phyloP scores from a whole-genome alignment of 2,797 vertebrate genomes.

The Hoplostethus atlanticus region DNA sequence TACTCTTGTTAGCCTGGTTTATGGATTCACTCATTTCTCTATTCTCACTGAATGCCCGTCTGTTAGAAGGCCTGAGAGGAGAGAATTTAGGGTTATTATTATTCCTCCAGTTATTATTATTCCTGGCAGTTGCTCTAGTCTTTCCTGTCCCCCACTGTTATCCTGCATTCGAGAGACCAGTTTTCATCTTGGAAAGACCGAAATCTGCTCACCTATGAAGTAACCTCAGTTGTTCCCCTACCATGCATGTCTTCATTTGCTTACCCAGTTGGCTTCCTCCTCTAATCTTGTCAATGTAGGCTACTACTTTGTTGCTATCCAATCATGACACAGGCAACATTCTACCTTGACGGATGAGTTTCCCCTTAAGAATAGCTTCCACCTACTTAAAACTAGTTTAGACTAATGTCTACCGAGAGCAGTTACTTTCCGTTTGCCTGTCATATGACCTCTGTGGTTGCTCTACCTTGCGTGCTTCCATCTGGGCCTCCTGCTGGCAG shows the following conservation, averaged over 20 bases:
- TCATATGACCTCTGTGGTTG: not conserved
- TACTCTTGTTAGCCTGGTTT: conserved; percentile 4
- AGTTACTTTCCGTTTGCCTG: conserved; percentile 6
- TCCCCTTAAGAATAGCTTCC: not conserved
- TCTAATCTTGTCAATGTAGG: not conserved
- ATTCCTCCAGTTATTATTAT: no score
- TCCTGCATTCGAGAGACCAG: not conserved
- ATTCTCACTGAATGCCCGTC: not conserved
- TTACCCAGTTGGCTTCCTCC: not conserved
- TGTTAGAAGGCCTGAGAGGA: conserved; percentile 4
- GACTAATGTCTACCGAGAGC: no score
- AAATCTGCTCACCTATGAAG: not conserved
- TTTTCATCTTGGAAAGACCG: not conserved
- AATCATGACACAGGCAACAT: not conserved
- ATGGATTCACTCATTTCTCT: not conserved
- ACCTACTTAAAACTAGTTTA: not conserved
- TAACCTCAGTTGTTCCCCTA: conserved; percentile 41
- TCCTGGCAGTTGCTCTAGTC: no score
- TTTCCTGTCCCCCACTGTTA: not conserved
- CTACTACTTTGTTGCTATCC: not conserved
- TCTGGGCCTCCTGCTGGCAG: conserved; percentile 96
- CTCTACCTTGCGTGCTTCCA: conserved; percentile 93
- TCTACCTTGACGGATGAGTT: not conserved
- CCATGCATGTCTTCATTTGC: conserved; percentile 88
- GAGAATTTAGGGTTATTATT: conserved; percentile 2